Base-by-base conservation (phyloP, 2,888 invertebrate genomes). In the Ectropis crepuscularia region DNA sequence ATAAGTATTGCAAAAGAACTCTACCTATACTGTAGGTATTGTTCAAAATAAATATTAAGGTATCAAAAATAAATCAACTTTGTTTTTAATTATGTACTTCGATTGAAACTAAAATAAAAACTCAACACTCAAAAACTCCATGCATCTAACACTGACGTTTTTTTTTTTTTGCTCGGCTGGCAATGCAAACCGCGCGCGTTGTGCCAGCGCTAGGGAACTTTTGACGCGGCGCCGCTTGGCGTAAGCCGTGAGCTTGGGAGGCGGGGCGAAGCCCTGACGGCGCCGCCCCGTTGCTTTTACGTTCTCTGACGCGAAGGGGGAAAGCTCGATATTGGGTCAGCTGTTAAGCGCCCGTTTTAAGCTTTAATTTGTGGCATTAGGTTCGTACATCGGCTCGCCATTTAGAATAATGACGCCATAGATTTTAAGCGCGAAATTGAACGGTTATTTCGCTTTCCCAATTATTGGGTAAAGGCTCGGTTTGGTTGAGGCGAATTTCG, bases 361-460 rank as follows among this genome's bases (percentile, higher is more conserved):
- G 92, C 92, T 92, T 92, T 92, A 92, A 92, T 92, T 92, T 92
- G 92, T 92, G 92, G 92, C 86, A 90, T 91, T 90, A 90, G 83
- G 87, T 82, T 82, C 82, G 79, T 79, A 82, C 87, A 83, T 84
- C 81, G 80, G 78, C 82, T 83, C 82, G 82, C 87, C 87, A 84
- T 92, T 90, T 89, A 86, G 85, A 90, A 88, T 90, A 92, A 92
- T 88, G 89, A 86, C 83, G 83, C 81, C 79, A 84, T 86, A 87
- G 78, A 84, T 82, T 87, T 82, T 77, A 75, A 77, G 78, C 75
- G 74, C 73, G 73, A 79, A 80, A 85, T 86, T 85, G 83, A 83
- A 87, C 78, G 75, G 76, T 72, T 77, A 80, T 81, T 83, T 81
- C 77, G 79, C 69, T 72, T 81, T 86, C 84, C 79, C 81, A 83